Evolutionary conservation across 1,140 invertebrate species (phyloP), one percentile per base, ranked within the genome.

Genomic region (Amyelois transitella): DNA sequence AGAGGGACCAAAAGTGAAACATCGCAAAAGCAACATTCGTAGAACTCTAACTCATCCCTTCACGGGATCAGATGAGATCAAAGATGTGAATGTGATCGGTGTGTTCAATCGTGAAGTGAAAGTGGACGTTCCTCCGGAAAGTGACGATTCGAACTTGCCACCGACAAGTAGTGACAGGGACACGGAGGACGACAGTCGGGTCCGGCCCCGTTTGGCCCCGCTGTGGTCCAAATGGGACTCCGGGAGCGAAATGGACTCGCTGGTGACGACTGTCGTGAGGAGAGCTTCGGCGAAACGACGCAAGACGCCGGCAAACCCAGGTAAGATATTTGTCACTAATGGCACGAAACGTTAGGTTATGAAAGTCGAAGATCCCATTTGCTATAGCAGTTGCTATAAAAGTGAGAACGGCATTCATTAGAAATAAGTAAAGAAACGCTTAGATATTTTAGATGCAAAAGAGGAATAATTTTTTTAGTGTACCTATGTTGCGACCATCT

Each of bases 41-140:
- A 77, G 87, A 70, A 89, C 86, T 65, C 76, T 88, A 61, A 88
- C 87, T 47, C 84, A 89, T 60, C 88, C 88, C 6, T 80, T 88
- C 49, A 77, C 81, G 49, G 73, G 73, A 53, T 58, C 69, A n/a
- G 82, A 86, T 53, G 74, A 64, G 43, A 64, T 77, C 61, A 64
- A 69, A 50, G 75, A 78, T 75, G 79, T 81, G 48, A 69, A 69
- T 17, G 69, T 84, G 62, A 71, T 75, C 38, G 73, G 71, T 54
- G 80, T 70, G 59, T 78, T 83, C 52, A 78, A 68, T 53, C 64
- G 66, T 51, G 59, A 69, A 55, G 69, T 77, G 52, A 85, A 86
- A 64, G 68, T 66, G 47, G 72, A 77, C 17, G 47, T 59, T 64
- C 58, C 61, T 43, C 75, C 74, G 24, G 86, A 86, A 55, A 88